Conservation (phyloP, 2,113 vertebrate genomes). For the Tyrannus savana region DNA sequence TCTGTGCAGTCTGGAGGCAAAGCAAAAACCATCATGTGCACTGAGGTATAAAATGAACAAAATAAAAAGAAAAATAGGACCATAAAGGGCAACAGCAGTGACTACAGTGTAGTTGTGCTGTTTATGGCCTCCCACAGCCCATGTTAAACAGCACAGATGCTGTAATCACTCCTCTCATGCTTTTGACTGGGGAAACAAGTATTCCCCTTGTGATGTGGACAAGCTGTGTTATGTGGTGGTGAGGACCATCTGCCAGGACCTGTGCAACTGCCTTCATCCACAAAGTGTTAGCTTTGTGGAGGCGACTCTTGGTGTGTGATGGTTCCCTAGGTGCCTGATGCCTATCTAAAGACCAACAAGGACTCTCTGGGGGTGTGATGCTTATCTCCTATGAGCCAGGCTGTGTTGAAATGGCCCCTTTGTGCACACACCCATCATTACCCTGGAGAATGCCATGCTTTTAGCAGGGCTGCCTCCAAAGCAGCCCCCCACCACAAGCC, state of each 20-base stretch:
- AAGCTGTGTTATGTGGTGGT: not conserved
- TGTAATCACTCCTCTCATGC: not conserved
- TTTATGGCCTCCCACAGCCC: not conserved
- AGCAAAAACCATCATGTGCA: not conserved
- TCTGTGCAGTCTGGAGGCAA: not conserved
- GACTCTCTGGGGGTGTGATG: not conserved
- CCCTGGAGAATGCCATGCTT: not conserved
- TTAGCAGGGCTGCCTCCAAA: not conserved
- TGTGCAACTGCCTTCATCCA: not conserved
- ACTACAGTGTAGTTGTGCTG: not conserved
- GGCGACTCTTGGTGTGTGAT: not conserved
- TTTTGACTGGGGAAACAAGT: not conserved
- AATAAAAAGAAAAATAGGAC: not conserved
- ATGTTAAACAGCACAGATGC: not conserved
- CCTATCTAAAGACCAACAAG: not conserved
- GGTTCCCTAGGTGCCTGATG: not conserved
- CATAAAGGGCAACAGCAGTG: not conserved
- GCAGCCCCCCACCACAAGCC: not conserved
- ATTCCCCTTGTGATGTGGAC: not conserved
- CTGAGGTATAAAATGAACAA: conserved; percentile 6
- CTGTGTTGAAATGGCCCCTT: not conserved
- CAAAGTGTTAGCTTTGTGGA: not conserved
- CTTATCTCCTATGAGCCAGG: not conserved
- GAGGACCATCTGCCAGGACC: not conserved
- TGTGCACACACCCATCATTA: not conserved